phyloP scores from a whole-genome alignment of 2,888 invertebrate genomes.

The Oeneis ivallda region DNA sequence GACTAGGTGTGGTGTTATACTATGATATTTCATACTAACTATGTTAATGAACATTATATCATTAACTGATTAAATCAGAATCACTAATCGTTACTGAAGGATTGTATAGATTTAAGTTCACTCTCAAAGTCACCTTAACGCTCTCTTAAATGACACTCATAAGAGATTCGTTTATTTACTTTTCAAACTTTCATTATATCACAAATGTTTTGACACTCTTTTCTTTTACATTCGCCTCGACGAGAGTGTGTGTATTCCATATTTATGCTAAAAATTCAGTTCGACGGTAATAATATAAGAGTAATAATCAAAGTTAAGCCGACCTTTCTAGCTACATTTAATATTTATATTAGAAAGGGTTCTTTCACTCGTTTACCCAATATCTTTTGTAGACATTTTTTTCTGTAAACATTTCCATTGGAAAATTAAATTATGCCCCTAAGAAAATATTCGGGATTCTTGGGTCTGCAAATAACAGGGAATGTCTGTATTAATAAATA shows the following conservation, averaged over 20 bases:
- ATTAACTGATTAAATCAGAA: too few species aligned
- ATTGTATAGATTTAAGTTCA: too few species aligned
- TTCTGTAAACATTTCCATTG: conserved; percentile 21
- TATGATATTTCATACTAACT: too few species aligned
- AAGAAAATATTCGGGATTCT: conserved; percentile 10
- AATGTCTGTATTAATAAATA: conserved; percentile 5
- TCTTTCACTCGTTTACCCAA: conserved; percentile 26
- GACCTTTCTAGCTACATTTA: conserved; percentile 25
- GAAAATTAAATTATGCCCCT: conserved; percentile 17
- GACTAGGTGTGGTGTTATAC: too few species aligned
- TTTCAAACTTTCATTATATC: too few species aligned
- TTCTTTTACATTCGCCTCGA: not conserved
- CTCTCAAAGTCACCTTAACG: too few species aligned
- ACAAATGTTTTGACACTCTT: too few species aligned
- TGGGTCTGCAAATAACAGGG: conserved; percentile 19
- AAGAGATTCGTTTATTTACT: too few species aligned
- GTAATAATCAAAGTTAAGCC: conserved; percentile 34
- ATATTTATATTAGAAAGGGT: conserved; percentile 23
- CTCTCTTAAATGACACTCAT: too few species aligned
- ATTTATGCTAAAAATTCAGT: conserved; percentile 2
- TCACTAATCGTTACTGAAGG: too few species aligned
- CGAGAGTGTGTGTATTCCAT: conserved; percentile 1
- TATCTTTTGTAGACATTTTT: conserved; percentile 26
- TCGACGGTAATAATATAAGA: conserved; percentile 24
- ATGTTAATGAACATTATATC: too few species aligned